Base-by-base conservation (phyloP, 2,113 vertebrate species). In the Falcunculus frontatus region DNA sequence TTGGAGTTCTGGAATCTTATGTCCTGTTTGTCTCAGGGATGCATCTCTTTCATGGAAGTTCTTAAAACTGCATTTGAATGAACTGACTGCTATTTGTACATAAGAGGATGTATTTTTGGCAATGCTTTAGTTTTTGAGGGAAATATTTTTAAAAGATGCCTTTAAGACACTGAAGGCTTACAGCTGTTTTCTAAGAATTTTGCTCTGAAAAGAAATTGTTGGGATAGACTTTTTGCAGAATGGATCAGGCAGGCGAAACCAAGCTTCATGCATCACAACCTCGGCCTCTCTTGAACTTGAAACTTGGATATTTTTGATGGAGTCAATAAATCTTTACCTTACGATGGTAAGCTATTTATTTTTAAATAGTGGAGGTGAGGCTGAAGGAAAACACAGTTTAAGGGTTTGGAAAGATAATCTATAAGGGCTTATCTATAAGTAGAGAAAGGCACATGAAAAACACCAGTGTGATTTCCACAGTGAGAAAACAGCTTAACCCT, bases 251-350 rank as follows among this genome's bases (percentile, higher is more conserved):
- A 83, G 49, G 25, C 0, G 0, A 95, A 94, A 80, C 46, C 37
- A 70, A 55, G 11, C 55, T 94, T 74, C 76, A 62, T 76, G 49
- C 39, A 41, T 55, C 37, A 74, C 53, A 80, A 86, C 55, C 27
- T 93, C 3, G 0, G 39, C 67, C 42, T 73, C 75, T 73, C 46
- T 67, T 93, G 81, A 89, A 85, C 74, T 79, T 80, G 91, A 95
- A 89, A 76, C 53, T 89, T 81, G 11, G 59, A 56, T 89, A 64
- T 77, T 89, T 94, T 93, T 80, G 22, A 56, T 87, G 67, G 33
- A 74, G 27, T 55, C 55, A 44, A 83, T 91, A 93, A 91, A 94
- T 93, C 82, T 91, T 91, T 90, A 57, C 50, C 16, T 83, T 84
- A 65, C 7, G 21, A 55, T 87, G 55, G 67, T n/a, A 93, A 27